Conservation (phyloP, 2,797 vertebrate species). For the Hydrophis major region DNA sequence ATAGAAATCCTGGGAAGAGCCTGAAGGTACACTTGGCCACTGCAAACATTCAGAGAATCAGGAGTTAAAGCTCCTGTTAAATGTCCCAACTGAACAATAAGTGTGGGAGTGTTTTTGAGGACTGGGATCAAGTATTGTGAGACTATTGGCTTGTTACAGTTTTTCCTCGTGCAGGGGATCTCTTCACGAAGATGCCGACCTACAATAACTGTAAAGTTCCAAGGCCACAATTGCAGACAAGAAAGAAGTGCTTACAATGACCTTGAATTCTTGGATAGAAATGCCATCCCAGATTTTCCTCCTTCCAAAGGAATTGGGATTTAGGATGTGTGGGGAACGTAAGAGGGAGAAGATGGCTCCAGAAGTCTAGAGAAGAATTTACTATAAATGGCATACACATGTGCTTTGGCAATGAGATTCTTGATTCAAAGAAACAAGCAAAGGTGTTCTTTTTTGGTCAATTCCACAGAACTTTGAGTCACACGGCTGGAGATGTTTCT, state of each 20-base stretch:
- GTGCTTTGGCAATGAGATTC: neutral
- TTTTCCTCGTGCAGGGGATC: too few relatives aligned
- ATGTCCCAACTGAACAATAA: neutral
- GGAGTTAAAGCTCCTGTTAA: neutral
- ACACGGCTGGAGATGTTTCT: neutral
- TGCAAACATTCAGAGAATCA: neutral
- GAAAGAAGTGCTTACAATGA: too few relatives aligned
- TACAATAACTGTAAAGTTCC: too few relatives aligned
- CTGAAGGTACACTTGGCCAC: neutral
- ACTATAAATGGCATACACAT: neutral
- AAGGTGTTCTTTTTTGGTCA: neutral
- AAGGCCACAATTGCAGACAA: too few relatives aligned
- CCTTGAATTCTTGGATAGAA: neutral
- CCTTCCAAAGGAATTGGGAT: neutral
- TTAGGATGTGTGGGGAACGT: neutral
- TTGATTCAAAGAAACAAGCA: neutral
- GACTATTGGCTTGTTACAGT: too few relatives aligned
- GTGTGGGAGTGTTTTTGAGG: too few relatives aligned
- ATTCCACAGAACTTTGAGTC: neutral
- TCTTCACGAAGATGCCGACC: too few relatives aligned
- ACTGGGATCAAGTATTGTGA: too few relatives aligned
- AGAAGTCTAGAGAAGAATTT: neutral
- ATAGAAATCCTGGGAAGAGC: neutral
- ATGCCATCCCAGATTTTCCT: neutral
- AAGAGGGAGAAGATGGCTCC: neutral